Percentiles rank a stretch among this genome's conserved stretches.
These are phyloP conservation scores for Desoria tigrina DNA, from an alignment of 2,888 invertebrate species.

Conservation along the genomic window DNA sequence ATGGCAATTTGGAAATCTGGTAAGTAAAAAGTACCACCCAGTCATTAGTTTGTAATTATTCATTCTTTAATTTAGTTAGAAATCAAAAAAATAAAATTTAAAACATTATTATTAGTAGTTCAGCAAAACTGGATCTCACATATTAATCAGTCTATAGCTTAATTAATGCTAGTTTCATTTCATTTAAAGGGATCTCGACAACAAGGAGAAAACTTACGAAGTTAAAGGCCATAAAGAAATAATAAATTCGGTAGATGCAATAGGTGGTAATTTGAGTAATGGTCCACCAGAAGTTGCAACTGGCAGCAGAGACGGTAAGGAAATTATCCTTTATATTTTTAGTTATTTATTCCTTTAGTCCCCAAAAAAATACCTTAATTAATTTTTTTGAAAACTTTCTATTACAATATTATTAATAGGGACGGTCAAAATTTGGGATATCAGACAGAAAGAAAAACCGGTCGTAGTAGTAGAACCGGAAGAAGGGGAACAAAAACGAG, in stretches of 20 bases:
- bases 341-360: background rate
- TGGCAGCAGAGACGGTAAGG: constrained; percentile 83
- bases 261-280: constrained; percentile 77
- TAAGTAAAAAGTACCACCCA: too few relatives aligned
- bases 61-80: too few relatives aligned
- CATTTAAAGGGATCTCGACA: constrained; percentile 73
- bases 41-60: too few relatives aligned
- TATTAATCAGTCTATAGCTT: background rate
- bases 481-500: constrained; percentile 70
- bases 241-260: constrained; percentile 87
- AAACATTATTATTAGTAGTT: too few relatives aligned
- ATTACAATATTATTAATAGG: too few relatives aligned
- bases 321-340: constrained; percentile 10
- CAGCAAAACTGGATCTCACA: too few relatives aligned
- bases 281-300: constrained; percentile 95
- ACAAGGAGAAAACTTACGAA: constrained; percentile 72
- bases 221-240: constrained; percentile 79
- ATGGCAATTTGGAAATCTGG: constrained; percentile 81
- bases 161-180: too few relatives aligned
- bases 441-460: constrained; percentile 81
- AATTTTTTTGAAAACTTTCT: background rate
- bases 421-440: constrained; percentile 92
- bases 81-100: too few relatives aligned
- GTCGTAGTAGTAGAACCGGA: constrained; percentile 85
- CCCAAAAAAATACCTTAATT: too few relatives aligned